Percentiles rank a stretch among this genome's conserved stretches.
phyloP scores from a whole-genome alignment of 2,888 invertebrate species.

The Coelogynopora nodosa region DNA sequence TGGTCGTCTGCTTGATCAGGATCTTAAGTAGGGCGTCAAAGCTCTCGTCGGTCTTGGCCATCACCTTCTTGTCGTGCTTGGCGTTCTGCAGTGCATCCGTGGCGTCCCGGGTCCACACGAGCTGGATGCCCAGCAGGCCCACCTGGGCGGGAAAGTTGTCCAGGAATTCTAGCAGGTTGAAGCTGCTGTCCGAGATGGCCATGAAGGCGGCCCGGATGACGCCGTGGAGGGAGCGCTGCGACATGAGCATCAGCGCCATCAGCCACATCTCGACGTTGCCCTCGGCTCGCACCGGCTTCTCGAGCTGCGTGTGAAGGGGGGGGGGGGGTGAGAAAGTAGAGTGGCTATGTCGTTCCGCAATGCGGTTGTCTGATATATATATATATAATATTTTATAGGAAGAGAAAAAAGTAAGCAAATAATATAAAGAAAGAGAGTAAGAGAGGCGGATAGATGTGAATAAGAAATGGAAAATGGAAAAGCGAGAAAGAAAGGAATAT shows the following conservation, averaged over 20 bases:
- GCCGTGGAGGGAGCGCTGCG: slow-evolving; percentile 83
- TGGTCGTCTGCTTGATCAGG: slow-evolving; percentile 87
- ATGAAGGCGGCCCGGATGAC: slow-evolving; percentile 81
- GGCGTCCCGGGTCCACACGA: slow-evolving; percentile 92
- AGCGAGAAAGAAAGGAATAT: no score
- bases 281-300: slow-evolving; percentile 72
- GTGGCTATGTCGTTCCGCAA: no score
- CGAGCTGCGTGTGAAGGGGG: no score
- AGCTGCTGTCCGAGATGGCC: slow-evolving; percentile 79
- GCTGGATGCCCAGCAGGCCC: slow-evolving; percentile 84
- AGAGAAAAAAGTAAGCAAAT: no score
- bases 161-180: slow-evolving; percentile 69
- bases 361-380: no score
- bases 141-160: slow-evolving; percentile 91
- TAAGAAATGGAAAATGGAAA: no score
- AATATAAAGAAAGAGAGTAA: no score
- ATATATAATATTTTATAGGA: no score
- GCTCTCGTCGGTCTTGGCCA: slow-evolving; percentile 88
- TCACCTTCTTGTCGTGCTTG: slow-evolving; percentile 84
- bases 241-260: slow-evolving; percentile 79
- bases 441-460: no score
- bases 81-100: slow-evolving; percentile 85
- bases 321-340: no score
- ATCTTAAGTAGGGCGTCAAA: slow-evolving; percentile 86
- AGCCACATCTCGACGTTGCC: slow-evolving; percentile 84